A percentile compares a stretch with the other conserved stretches of the same genome.
Evolutionary conservation across 37 sponge, comb jelly and placozoan genomes (phyloP).

Genomic region (Tethya wilhelma): DNA sequence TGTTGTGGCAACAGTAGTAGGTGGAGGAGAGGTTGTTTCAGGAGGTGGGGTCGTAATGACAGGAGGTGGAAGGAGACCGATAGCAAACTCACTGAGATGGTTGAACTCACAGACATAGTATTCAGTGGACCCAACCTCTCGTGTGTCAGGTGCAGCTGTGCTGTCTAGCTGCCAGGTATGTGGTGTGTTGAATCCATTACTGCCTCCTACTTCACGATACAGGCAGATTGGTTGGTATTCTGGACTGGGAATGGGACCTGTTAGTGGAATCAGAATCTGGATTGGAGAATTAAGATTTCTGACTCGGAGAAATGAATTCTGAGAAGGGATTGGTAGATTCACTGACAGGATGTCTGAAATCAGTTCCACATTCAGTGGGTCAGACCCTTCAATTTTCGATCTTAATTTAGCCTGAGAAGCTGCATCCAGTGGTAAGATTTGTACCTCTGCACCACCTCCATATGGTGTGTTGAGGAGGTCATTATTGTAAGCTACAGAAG

Average conservation of each 20-base stretch:
- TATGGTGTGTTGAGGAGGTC: constrained; percentile 16
- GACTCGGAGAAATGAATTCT: constrained; percentile 27
- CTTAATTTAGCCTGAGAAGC: constrained; percentile 7
- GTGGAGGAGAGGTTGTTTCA: not conserved
- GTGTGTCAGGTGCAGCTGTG: constrained; percentile 9
- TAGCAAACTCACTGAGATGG: constrained; percentile 69
- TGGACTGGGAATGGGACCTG: not conserved
- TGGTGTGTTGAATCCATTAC: constrained; percentile 2
- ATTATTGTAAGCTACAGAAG: not conserved
- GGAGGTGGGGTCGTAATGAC: constrained; percentile 45
- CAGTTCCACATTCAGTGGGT: constrained; percentile 23
- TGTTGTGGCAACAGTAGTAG: constrained; percentile 26
- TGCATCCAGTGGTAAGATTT: constrained; percentile 2
- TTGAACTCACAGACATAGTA: constrained; percentile 44
- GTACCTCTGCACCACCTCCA: not conserved
- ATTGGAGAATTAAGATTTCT: constrained; percentile 18
- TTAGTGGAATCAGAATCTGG: constrained; percentile 37
- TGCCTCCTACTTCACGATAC: constrained; percentile 52
- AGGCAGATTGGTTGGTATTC: constrained; percentile 47
- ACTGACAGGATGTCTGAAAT: constrained; percentile 47
- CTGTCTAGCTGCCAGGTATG: constrained; percentile 48
- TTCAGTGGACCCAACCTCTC: not conserved
- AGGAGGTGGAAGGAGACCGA: constrained; percentile 74
- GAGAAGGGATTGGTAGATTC: constrained; percentile 44
- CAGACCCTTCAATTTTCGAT: constrained; percentile 29